Base-by-base conservation (phyloP, 2,888 invertebrate genomes). In the Tholera decimalis region DNA sequence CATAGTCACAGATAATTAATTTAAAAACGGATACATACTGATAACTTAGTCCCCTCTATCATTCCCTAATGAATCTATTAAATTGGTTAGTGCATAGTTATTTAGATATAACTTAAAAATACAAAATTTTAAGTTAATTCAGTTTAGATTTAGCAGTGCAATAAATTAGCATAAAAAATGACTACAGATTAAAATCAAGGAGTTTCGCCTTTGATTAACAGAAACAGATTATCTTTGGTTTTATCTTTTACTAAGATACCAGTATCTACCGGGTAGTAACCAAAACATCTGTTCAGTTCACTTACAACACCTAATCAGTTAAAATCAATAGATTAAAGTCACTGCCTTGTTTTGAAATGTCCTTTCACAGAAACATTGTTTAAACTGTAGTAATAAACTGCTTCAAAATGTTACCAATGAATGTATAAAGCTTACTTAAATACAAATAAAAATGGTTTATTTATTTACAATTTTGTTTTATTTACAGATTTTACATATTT, bases 371-470 rank as follows among this genome's bases (percentile, higher is more conserved):
- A 67, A 28, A 68, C 26, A 47, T 1, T 46, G 37, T 39, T 37
- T 30, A 7, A 24, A 39, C 37, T 39, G 57, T 62, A 44, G 24
- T 24, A 51, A 13, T 49, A 58, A 20, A n/a, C 11, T 2, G 35
- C 20, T 47, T 73, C 7, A 51, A 50, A 51, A 63, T 18, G 18
- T 62, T 44, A 55, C 30, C 47, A 46, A 69, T 60, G 15, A 53
- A 61, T 77, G 51, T 77, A 60, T 47, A 57, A 55, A 15, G 78
- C 81, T 79, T 77, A 47, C 26, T 66, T 33, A 28, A 11, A 47
- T 67, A 22, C 60, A 61, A 86, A 86, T 85, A 87, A 85, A 35
- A 85, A 41, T 71, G 51, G 53, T 85, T 82, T 85, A 87, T 87
- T 88, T 86, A 82, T 83, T 82, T 77, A 81, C 22, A 53, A 20